Base-by-base conservation (phyloP, 2,797 vertebrate species). In the Moxostoma hubbsi region DNA sequence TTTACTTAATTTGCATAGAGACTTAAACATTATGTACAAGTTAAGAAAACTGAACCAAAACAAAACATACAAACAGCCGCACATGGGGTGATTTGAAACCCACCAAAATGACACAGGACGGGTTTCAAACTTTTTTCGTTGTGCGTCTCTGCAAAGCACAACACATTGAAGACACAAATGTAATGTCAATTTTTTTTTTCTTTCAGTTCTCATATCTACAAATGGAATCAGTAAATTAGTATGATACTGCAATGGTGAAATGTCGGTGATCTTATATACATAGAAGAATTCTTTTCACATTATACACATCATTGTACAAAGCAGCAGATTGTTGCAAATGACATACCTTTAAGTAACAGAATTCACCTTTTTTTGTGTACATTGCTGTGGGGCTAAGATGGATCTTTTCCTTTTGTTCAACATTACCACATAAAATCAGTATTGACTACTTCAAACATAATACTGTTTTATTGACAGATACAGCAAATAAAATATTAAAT, bases 281-380 rank as follows among this genome's bases (percentile, higher is more conserved):
- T 83, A 93, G 91, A 95, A 94, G 94, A 94, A 94, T 96, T 95
- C 95, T 96, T 96, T 96, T 96, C 96, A 96, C 95, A 93, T 95
- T 95, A 96, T 96, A 96, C 96, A 96, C 96, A 96, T 96, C 94
- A 93, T 96, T 95, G 94, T 95, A 96, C 94, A 95, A 97, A 97
- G 97, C 96, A 97, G 96, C 96, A 94, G 91, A 93, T 91, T 93
- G 94, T 96, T 93, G 95, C 94, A 95, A 93, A 94, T 92, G 94
- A 93, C 93, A 92, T 93, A 93, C 91, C 94, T 94, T 94, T 95
- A 94, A 96, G 93, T 94, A 94, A 95, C 93, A 92, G 90, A 92
- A 92, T 93, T 88, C 89, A 89, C 80, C 54, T 87, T 87, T 86
- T 88, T 87, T 85, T 83, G 83, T 88, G 91, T 93, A 93, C 90